Base-by-base conservation (phyloP, 2,888 invertebrate genomes). In the Netelia fuscicornis region DNA sequence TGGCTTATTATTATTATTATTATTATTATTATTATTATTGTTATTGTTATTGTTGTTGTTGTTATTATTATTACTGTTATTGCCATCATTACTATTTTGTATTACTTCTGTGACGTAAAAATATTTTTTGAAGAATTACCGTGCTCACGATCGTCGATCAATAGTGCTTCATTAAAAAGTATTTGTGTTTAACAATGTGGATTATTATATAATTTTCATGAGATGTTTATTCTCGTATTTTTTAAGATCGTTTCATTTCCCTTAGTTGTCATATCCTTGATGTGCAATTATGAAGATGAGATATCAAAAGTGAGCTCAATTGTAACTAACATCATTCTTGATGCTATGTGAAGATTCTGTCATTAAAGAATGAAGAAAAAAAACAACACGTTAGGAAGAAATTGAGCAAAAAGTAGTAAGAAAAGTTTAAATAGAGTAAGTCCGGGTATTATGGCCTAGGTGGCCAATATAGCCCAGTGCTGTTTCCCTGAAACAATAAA, bases 91-190 rank as follows among this genome's bases (percentile, higher is more conserved):
- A 25, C 48, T 13, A 62, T 58, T 64, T 80, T 25, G 6, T 67
- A 76, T 37, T 20, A 30, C 30, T 30, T 30, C 30, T 30, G 0
- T 5, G 30, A 30, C 5, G 0, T 1, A 30, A 30, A 30, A 30
- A 30, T 54, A 60, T 54, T 58, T 65, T 81, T 60, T 64, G 37
- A 62, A 42, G 60, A 64, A 56, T 62, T 77, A 84, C 76, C 68
- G 84, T 84, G 84, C 81, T 72, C 62, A 76, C 76, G 76, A 68
- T 77, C 67, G 71, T 77, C 67, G 60, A 64, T 81, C 67, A 81
- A 81, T 37, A 37, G 80, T 84, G 80, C 80, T 65, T 30, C 81
- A 80, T 83, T 75, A 75, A 76, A 76, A 54, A 54, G 37, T 48
- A 10, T 37, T 54, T 70, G 10, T 67, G 58, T 77, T 74, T 77